These are phyloP conservation scores for Nymphalis c-album DNA, from an alignment of 2,888 invertebrate genomes.

Conservation along the genomic window DNA sequence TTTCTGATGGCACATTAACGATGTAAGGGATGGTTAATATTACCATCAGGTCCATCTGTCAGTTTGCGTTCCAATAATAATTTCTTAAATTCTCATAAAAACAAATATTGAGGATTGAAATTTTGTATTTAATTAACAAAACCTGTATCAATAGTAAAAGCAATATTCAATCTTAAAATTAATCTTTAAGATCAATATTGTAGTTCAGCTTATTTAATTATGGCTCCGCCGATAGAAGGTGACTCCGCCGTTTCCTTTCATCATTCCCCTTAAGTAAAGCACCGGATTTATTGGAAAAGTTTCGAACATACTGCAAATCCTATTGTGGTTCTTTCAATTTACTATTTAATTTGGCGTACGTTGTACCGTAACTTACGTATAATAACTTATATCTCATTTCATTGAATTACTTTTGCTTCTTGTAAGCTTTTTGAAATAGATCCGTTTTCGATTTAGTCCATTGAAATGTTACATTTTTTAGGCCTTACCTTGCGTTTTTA, in stretches of 20 bases:
- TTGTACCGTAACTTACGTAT: constrained; percentile 3
- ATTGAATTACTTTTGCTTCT: constrained; percentile 2
- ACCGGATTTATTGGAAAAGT: constrained; percentile 40
- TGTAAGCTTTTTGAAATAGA: neutral
- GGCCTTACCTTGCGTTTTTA: too few species aligned
- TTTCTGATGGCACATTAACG: too few species aligned
- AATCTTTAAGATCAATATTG: neutral
- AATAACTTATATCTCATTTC: constrained; percentile 5
- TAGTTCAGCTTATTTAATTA: neutral
- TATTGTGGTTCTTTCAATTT: constrained; percentile 37
- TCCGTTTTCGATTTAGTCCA: neutral
- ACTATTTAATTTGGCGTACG: constrained; percentile 30
- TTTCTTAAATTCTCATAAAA: too few species aligned
- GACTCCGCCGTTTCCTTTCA: constrained; percentile 14
- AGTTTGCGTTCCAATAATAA: too few species aligned
- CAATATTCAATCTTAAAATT: too few species aligned
- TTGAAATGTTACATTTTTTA: too few species aligned
- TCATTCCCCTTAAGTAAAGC: constrained; percentile 16
- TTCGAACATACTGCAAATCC: constrained; percentile 36
- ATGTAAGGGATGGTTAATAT: too few species aligned
- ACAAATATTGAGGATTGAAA: too few species aligned
- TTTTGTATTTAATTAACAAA: too few species aligned
- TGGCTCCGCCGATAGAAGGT: neutral
- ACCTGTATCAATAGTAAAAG: too few species aligned
- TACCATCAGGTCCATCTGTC: too few species aligned